phyloP scores from a whole-genome alignment of 2,113 vertebrate genomes.

The Microtus richardsoni region DNA sequence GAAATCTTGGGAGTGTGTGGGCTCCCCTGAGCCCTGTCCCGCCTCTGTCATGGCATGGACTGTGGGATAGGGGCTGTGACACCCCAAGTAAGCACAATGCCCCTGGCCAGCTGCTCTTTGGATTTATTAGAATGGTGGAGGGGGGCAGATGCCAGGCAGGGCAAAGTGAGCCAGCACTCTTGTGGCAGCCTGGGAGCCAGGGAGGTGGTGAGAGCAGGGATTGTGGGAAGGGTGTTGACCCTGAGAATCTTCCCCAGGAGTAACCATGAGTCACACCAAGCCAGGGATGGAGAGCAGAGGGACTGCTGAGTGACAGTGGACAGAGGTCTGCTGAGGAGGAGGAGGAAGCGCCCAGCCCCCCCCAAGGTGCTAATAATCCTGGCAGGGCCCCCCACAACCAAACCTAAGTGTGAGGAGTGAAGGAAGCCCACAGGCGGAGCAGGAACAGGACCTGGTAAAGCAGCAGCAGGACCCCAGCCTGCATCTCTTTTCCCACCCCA shows the following conservation, averaged over 20 bases:
- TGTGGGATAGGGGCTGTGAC: not conserved
- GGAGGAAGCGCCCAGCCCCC: not conserved
- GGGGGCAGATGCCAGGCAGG: not conserved
- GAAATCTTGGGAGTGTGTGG: not conserved
- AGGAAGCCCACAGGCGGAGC: not conserved
- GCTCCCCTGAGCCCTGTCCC: not conserved
- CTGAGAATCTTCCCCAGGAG: not conserved
- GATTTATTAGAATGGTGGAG: not conserved
- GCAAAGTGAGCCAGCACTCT: too few relatives aligned
- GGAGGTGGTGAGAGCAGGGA: too few relatives aligned
- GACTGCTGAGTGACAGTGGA: not conserved
- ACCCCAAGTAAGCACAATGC: not conserved
- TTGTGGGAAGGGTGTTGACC: not conserved
- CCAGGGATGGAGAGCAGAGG: not conserved
- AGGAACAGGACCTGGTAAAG: rapidly evolving
- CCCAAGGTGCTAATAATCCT: not conserved
- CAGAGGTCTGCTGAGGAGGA: not conserved
- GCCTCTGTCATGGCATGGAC: not conserved
- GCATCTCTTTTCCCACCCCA: rapidly evolving
- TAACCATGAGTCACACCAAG: not conserved
- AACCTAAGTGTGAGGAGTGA: not conserved
- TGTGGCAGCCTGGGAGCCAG: not conserved
- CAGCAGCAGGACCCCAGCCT: not conserved
- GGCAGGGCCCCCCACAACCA: not conserved
- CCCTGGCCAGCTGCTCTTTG: not conserved